Conservation (phyloP, 1,140 invertebrate genomes). For the Aphelenchoides besseyi region DNA sequence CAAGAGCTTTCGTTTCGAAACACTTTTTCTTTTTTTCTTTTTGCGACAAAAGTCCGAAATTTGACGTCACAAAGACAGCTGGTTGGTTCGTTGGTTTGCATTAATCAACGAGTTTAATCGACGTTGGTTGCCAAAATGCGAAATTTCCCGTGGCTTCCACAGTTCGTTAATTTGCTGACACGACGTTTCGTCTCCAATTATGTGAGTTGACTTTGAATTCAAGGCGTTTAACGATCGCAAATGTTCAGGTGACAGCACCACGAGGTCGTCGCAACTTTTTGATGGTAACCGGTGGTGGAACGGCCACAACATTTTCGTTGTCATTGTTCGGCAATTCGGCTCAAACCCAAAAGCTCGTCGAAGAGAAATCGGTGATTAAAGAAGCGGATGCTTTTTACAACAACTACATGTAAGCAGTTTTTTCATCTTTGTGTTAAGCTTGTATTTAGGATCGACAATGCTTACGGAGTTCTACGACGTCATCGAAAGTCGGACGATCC, state of each 20-base stretch:
- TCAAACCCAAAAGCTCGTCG: constrained; percentile 11
- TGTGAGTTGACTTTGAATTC: no score
- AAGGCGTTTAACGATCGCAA: not conserved
- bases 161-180: no score
- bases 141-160: no score
- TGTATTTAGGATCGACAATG: constrained; percentile 49
- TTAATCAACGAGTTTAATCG: no score
- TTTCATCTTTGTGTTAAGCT: not conserved
- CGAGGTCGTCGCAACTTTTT: not conserved
- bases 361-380: constrained; percentile 33
- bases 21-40: no score
- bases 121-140: no score
- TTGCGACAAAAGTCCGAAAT: no score
- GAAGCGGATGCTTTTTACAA: constrained; percentile 59
- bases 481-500: constrained; percentile 42
- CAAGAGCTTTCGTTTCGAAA: no score
- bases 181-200: no score
- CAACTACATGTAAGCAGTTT: constrained; percentile 46
- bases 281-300: constrained; percentile 13
- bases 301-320: constrained; percentile 28
- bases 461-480: constrained; percentile 52
- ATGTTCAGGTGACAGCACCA: no score
- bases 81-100: no score
- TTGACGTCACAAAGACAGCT: no score
- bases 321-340: constrained; percentile 32